Base-by-base conservation (phyloP, 2,797 vertebrate species). In the Gallirallus australis region DNA sequence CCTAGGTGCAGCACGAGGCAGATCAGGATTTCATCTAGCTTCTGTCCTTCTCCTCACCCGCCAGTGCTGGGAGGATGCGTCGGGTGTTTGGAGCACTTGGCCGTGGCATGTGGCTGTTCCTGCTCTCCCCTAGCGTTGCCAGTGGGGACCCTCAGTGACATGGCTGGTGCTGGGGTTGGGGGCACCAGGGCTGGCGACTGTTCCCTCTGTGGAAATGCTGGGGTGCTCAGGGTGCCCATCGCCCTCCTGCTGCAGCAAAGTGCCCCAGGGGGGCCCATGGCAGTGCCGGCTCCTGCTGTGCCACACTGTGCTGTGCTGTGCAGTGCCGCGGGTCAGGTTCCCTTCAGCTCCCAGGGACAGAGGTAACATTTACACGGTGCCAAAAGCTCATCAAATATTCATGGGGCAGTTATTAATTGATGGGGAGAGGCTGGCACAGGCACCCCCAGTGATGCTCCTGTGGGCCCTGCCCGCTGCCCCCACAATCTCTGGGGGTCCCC, bases 321-420 rank as follows among this genome's bases (percentile, higher is more conserved):
- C 84, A 0, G 9, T n/a, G 0, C 79, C 7, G 2, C 13, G 7
- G 91, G 86, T 90, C 91, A 25, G 89, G 72, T 94, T 95, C 76
- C 88, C 40, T 64, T 80, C 30, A 0, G 20, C 76, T 86, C 89
- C 2, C 86, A 16, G 1, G 40, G 52, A 48, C 69, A 17, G 72
- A 8, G 72, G 83, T 96, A 90, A 90, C 96, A 90, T 95, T 95
- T 95, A 78, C 92, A 35, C 53, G 11, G 50, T 25, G 61, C 66
- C 88, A 25, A 52, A 47, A 84, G 73, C 35, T 48, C 54, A 92
- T 96, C 81, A 61, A 95, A 91, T 95, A 95, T 95, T 95, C 23
- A 94, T 95, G 66, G 24, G 2, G 33, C 4, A 2, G 23, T 96
- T 90, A 96, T 86, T 95, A 90, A 94, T 95, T 92, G 80, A 95